These are phyloP conservation scores for Mesocricetus auratus DNA, from an alignment of 2,113 vertebrate genomes.

Conservation along the genomic window DNA sequence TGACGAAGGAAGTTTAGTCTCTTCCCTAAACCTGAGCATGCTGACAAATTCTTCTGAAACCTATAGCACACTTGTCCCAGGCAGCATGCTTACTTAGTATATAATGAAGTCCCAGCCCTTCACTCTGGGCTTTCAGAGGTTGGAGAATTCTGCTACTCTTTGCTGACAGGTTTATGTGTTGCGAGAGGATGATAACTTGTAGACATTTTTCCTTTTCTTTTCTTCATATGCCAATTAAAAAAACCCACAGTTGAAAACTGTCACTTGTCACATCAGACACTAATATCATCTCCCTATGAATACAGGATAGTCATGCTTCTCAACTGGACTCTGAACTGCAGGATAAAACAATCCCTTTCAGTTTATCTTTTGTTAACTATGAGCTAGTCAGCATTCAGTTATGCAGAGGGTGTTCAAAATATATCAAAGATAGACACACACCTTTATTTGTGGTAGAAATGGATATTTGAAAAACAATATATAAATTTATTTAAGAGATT, in stretches of 20 bases:
- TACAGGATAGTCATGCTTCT: background rate
- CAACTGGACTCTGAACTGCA: conserved; percentile 71
- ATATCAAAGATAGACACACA: background rate
- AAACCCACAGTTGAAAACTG: conserved; percentile 66
- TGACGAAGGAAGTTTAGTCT: conserved; percentile 4
- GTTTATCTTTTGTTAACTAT: background rate
- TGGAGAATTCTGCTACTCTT: conserved; percentile 66
- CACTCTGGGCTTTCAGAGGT: conserved; percentile 62
- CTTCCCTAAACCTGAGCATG: background rate
- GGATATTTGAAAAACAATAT: conserved; percentile 1
- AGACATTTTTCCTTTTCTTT: conserved; percentile 59
- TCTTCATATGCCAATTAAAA: conserved; percentile 67
- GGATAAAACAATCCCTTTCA: conserved; percentile 24
- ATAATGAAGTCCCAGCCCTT: conserved; percentile 54
- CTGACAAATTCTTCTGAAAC: conserved; percentile 41
- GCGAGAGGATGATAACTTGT: conserved; percentile 65
- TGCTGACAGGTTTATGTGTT: conserved; percentile 73
- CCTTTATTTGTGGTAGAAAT: background rate
- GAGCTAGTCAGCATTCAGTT: background rate
- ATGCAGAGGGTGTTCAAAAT: conserved; percentile 4
- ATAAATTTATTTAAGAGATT: background rate
- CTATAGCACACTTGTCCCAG: background rate
- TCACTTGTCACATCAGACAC: conserved; percentile 62
- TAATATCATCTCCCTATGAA: conserved; percentile 64
- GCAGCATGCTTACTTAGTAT: background rate